These are phyloP conservation scores for Danio choprae DNA, from an alignment of 2,797 vertebrate species.

Conservation along the genomic window DNA sequence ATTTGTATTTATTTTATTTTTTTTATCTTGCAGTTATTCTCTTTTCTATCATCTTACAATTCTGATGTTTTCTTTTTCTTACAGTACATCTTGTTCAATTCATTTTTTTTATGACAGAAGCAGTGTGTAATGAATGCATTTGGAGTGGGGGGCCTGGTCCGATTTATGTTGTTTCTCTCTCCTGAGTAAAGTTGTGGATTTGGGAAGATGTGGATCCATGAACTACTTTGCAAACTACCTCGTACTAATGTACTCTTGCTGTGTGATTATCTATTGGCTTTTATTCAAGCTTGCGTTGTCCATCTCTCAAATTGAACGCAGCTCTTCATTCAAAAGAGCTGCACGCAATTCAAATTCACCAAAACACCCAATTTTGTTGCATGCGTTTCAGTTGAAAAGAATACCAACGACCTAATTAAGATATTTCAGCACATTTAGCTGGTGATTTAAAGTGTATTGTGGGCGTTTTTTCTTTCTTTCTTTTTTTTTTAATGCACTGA, in stretches of 20 bases:
- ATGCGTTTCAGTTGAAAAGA: slow-evolving; percentile 20
- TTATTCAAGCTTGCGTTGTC: background rate
- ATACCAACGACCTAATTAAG: slow-evolving; percentile 24
- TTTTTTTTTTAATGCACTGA: background rate
- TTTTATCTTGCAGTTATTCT: no score
- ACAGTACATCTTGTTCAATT: no score
- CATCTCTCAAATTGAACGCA: background rate
- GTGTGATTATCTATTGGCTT: slow-evolving; percentile 14
- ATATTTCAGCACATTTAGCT: slow-evolving; percentile 26
- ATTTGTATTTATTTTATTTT: no score
- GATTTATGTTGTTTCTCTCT: no score
- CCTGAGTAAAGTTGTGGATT: no score
- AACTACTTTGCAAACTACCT: background rate
- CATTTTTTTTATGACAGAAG: no score
- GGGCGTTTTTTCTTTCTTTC: slow-evolving; percentile 12
- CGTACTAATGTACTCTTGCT: slow-evolving; percentile 19
- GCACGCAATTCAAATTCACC: background rate
- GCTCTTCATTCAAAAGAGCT: background rate
- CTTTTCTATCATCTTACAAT: no score
- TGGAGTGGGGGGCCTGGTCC: no score
- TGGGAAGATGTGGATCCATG: no score
- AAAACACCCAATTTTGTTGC: background rate
- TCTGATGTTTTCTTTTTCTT: no score
- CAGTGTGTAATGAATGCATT: no score
- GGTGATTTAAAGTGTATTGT: slow-evolving; percentile 25